Evolutionary conservation across 92 coral and sea anemone genomes (phyloP).

Genomic region (Porites evermanni): DNA sequence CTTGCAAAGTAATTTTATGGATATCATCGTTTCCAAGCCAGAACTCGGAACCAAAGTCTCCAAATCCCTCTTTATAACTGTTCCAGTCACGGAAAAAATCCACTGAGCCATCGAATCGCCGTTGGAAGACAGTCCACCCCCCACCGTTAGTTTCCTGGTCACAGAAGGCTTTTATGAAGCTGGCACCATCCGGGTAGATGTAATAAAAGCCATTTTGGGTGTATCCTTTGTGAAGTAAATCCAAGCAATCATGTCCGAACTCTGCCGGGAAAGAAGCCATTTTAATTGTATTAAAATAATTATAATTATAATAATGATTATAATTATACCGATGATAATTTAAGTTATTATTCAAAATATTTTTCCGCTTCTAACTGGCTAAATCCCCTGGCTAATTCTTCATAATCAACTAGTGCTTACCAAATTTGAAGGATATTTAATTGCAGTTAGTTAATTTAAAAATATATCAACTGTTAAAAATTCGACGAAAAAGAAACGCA

Average conservation of each 20-base stretch:
- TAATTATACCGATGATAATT: too few relatives aligned
- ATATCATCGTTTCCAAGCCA: conserved; percentile 76
- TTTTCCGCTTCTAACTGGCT: too few relatives aligned
- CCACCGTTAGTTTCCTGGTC: conserved; percentile 77
- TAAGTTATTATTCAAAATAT: too few relatives aligned
- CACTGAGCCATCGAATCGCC: conserved; percentile 56
- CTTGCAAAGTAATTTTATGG: conserved; percentile 35
- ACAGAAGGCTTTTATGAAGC: conserved; percentile 48
- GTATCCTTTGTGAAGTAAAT: conserved; percentile 65
- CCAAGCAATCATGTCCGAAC: neutral
- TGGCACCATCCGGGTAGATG: conserved; percentile 46
- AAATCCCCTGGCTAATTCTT: too few relatives aligned
- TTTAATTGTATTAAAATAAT: too few relatives aligned
- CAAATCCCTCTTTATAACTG: conserved; percentile 67
- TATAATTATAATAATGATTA: too few relatives aligned
- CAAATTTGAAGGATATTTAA: too few relatives aligned
- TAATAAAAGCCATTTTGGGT: conserved; percentile 38
- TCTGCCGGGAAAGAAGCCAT: neutral
- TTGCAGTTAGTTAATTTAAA: too few relatives aligned
- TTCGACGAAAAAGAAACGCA: too few relatives aligned
- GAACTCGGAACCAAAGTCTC: conserved; percentile 59
- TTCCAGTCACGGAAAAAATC: conserved; percentile 60
- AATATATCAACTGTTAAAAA: too few relatives aligned
- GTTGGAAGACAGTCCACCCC: conserved; percentile 73
- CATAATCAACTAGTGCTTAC: too few relatives aligned